Evolutionary conservation across 1,140 invertebrate species (phyloP).

Genomic region (Colletes gigas): DNA sequence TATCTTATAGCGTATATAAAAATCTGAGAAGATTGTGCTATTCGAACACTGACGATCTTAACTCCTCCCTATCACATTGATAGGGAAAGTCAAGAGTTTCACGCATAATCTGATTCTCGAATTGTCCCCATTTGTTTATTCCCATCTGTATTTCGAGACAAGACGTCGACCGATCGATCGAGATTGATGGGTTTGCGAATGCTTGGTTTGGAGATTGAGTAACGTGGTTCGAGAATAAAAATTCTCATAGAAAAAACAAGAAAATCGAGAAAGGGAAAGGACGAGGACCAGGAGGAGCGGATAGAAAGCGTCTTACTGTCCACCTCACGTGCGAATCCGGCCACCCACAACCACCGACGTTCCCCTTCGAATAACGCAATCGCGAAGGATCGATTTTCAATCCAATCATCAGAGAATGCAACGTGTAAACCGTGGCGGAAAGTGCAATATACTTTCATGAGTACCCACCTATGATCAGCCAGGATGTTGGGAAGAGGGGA

Average conservation of each 20-base stretch:
- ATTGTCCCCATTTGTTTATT: constrained; percentile 11
- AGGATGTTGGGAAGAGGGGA: constrained; percentile 26
- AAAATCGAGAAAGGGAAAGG: not conserved
- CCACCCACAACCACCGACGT: constrained; percentile 36
- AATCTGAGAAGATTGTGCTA: not conserved
- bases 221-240: not conserved
- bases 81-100: not conserved
- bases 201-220: constrained; percentile 66
- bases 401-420: constrained; percentile 78
- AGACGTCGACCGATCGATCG: not conserved
- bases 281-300: constrained; percentile 1
- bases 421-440: constrained; percentile 75
- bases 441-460: constrained; percentile 79
- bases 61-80: not conserved
- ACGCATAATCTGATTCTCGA: constrained; percentile 27
- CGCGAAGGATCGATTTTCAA: constrained; percentile 76
- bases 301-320: constrained; percentile 53
- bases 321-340: constrained; percentile 1
- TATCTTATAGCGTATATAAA: not conserved
- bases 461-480: constrained; percentile 61
- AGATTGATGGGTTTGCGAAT: constrained; percentile 38
- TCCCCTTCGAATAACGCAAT: constrained; percentile 73
- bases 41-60: not conserved
- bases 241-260: not conserved
- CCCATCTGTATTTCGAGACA: no score